Evolutionary conservation across 2,888 invertebrate genomes (phyloP), one percentile per base, ranked within the genome.

Genomic region (Oasisia sp.): DNA sequence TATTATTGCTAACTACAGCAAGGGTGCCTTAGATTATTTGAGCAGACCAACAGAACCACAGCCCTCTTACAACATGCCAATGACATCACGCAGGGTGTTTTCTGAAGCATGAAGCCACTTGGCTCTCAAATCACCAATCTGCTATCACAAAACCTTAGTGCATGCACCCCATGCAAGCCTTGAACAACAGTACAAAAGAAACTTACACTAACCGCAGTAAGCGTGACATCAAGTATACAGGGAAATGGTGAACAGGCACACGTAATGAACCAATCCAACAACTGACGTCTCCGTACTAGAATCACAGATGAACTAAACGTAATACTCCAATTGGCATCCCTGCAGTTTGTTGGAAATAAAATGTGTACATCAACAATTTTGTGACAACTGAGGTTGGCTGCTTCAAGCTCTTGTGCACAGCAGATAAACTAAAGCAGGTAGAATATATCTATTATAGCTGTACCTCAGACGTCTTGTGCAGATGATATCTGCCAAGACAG

Each of bases 181-280:
- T 27, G 74, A 74, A 74, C 74, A 74, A 74, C 74, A 74, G 74
- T 74, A 74, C 74, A 74, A 74, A 74, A 74, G 74, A 74, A 74
- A 74, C 74, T 74, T 74, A 74, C 74, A 74, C 74, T 74, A 74
- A 74, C 74, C 27, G 74, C 74, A 74, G 74, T 74, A 74, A 74
- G 74, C 74, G 27, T 27, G 74, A 74, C 74, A 74, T 74, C 74
- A 74, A 74, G 74, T 74, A 74, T 74, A 74, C 27, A 38, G 74
- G 74, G 7, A 74, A 74, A 74, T 74, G 27, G 74, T 27, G 74
- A 74, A 74, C 27, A 5, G 14, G 74, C 74, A 19, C 74, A 74
- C 27, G 14, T 7, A 74, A 74, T 74, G 19, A 74, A 74, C 74
- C 27, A 74, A 19, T n/a, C 74, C 74, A 74, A 27, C 14, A 74